Base-by-base conservation (phyloP, 1,140 invertebrate genomes). In the Tetraneura akinire region DNA sequence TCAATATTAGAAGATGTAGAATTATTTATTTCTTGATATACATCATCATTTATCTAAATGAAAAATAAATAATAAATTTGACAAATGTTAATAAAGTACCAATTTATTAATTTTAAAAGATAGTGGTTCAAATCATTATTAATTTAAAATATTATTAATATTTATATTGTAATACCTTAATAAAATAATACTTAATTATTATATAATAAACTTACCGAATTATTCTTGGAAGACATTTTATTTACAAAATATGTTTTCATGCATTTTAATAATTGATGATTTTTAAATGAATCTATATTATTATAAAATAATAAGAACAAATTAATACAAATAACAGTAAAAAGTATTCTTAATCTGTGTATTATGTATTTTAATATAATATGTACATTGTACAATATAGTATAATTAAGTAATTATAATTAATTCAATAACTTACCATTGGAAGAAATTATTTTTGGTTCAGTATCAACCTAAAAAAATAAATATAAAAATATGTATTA, bases 1-100 rank as follows among this genome's bases (percentile, higher is more conserved):
- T 76, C 32, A 57, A 55, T 23, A 42, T 21, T 42, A 42, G 51
- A 76, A 26, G 51, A 57, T 57, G 51, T 9, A 37, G 53, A 9
- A 42, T 23, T 42, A 37, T 57, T 57, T 42, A 42, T 76, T 23
- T 42, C 71, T 76, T 76, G 51, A 57, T 21, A 42, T 76, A 51
- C 55, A 45, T 23, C 11, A 37, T 47, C 29, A 42, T 57, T 42
- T 16, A 1, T 57, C 71, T 76, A 42, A 0, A 23, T 42, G n/a
- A 51, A 4, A 21, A 76, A 3, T 47, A 6, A 47, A 13, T 10
- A 1, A 47, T 8, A 47, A 47, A 13, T 47, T 47, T n/a, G n/a
- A n/a, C n/a, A 37, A 37, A 37, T 37, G 32, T 37, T 37, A 37
- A 4, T 37, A 4, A 37, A 37, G 32, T 37, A 37, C 8, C 8